Evolutionary conservation across 2,113 vertebrate genomes (phyloP), one percentile per base, ranked within the genome.

Genomic region (Passer montanus): DNA sequence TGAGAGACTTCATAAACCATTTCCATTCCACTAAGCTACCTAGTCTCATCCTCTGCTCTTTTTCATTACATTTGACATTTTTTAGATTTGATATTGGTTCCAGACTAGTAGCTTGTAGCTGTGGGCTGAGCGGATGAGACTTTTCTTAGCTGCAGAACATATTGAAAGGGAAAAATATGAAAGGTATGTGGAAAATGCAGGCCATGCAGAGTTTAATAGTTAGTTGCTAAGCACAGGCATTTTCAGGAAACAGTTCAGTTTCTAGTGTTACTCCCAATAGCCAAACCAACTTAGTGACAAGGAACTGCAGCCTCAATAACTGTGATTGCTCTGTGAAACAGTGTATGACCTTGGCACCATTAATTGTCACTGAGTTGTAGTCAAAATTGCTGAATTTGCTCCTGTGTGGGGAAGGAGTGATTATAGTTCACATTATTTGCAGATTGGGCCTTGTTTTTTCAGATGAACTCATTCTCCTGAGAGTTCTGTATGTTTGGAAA

Each of bases 21-120:
- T 97, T 97, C 88, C 79, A 83, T 96, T 80, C 58, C 47, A 83
- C 81, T 91, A 95, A 96, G 31, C 30, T 52, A 84, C 55, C 56
- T 63, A 83, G 87, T 89, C 44, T 80, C 67, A 73, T 93, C 68
- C 87, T 95, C 89, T 6, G 9, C 66, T 96, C 44, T 75, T 94
- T 97, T 97, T 95, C 97, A 95, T 97, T 97, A 95, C 59, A 74
- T 77, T 82, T 97, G 95, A 95, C 95, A 95, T 96, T 96, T 96
- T 94, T 92, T 89, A 95, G 89, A 95, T 96, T 93, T 96, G 84
- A 75, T 96, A 76, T 90, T 80, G 33, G 95, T 97, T 97, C 94
- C 96, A 94, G 82, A 94, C 87, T 96, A 89, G 75, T 97, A 94
- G 92, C 87, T 89, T 95, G 92, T 89, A 94, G 72, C 89, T 93